phyloP scores from a whole-genome alignment of 2,888 invertebrate genomes.

The Lydus trimaculatus region DNA sequence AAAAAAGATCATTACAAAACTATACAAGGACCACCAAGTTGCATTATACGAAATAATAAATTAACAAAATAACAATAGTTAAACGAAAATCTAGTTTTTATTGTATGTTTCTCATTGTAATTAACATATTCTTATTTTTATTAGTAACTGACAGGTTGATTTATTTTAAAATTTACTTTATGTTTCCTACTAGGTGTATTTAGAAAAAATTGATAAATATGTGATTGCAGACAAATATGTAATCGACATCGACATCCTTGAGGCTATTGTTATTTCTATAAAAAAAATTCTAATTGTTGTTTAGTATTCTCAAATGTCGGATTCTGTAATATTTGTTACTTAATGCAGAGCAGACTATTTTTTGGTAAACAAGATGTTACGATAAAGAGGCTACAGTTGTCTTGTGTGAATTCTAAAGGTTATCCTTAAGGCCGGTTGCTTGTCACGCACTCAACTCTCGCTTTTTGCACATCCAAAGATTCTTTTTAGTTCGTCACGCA shows the following conservation, averaged over 20 bases:
- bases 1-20: not conserved
- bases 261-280: slow-evolving; percentile 12
- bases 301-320: slow-evolving; percentile 12
- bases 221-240: slow-evolving; percentile 15
- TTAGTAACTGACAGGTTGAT: no score
- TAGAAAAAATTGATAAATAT: not conserved
- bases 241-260: slow-evolving; percentile 18
- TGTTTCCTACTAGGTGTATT: not conserved
- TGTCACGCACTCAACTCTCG: no score
- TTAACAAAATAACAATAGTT: slow-evolving; percentile 9
- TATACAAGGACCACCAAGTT: slow-evolving; percentile 1
- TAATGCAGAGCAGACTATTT: not conserved
- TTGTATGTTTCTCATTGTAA: slow-evolving; percentile 15
- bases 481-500: no score
- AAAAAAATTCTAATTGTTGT: slow-evolving; percentile 7
- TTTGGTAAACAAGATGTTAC: not conserved
- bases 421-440: not conserved
- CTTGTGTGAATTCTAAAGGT: not conserved
- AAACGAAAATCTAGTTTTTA: slow-evolving; percentile 7
- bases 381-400: not conserved
- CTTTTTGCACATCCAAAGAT: no score
- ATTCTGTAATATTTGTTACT: not conserved
- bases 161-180: no score
- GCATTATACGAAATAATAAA: not conserved
- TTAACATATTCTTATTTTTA: slow-evolving; percentile 9